A percentile compares a stretch with the other conserved stretches of the same genome.
Evolutionary conservation across 2,888 invertebrate genomes (phyloP).

Genomic region (Andrena haemorrhoa): DNA sequence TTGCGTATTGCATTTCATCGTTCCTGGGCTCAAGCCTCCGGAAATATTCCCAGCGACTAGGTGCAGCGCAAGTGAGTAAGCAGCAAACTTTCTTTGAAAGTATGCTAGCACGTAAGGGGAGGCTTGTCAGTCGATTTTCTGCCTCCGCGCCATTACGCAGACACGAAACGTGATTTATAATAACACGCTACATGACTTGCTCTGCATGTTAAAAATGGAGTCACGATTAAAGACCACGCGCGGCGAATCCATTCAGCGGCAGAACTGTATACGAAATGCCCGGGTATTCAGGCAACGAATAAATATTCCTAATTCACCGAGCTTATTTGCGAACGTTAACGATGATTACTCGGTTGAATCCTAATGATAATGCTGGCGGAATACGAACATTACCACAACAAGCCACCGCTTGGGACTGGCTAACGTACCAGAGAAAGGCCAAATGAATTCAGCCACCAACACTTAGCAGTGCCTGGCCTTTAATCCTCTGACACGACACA

Average conservation of each 20-base stretch:
- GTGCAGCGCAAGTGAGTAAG: conserved; percentile 2
- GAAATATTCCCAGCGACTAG: background rate
- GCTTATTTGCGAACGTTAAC: conserved; percentile 49
- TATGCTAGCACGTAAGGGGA: conserved; percentile 33
- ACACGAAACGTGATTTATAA: conserved; percentile 29
- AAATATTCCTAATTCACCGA: conserved; percentile 36
- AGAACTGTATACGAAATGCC: conserved; percentile 15
- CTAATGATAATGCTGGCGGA: conserved; percentile 56
- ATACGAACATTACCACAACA: conserved; percentile 47
- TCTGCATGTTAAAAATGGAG: conserved; percentile 21
- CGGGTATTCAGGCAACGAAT: conserved; percentile 28
- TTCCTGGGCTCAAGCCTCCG: conserved; percentile 11
- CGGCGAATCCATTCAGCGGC: conserved; percentile 11
- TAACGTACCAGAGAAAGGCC: conserved; percentile 31
- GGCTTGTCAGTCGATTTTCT: conserved; percentile 37
- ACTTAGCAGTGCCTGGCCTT: conserved; percentile 25
- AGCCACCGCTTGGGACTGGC: conserved; percentile 36
- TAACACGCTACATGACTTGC: conserved; percentile 6
- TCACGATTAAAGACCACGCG: conserved; percentile 13
- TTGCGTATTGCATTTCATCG: background rate
- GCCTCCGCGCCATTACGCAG: background rate
- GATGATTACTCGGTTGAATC: conserved; percentile 52
- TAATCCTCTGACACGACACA: conserved; percentile 7
- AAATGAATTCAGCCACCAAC: conserved; percentile 54
- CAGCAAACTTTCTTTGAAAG: conserved; percentile 51